phyloP scores from a whole-genome alignment of 2,113 vertebrate genomes.

The Phrynocephalus versicolor region DNA sequence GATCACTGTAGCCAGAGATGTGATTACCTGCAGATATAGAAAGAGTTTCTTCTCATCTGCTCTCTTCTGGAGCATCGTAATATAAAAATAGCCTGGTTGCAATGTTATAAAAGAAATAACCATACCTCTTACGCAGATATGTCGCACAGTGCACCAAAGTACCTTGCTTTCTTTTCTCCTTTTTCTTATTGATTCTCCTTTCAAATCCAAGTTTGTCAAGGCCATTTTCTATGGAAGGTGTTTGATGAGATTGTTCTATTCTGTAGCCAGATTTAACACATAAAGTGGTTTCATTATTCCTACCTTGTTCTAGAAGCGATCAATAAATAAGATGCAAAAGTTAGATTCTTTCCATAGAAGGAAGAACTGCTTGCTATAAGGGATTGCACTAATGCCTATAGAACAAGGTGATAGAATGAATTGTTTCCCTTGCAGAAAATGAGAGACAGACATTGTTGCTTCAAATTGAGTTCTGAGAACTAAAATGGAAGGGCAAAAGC shows the following conservation, averaged over 20 bases:
- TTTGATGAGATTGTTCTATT: slow-evolving; percentile 26
- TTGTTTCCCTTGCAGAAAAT: not conserved
- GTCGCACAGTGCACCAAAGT: slow-evolving; percentile 6
- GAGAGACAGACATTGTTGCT: not conserved
- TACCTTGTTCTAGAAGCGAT: slow-evolving; percentile 44
- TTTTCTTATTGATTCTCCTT: slow-evolving; percentile 6
- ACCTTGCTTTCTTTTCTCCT: slow-evolving; percentile 8
- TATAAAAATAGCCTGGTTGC: not conserved
- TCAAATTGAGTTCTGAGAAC: not conserved
- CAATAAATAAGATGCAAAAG: slow-evolving; percentile 26
- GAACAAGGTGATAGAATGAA: not conserved
- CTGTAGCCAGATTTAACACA: not conserved
- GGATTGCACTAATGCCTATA: slow-evolving; percentile 5
- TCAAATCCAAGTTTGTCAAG: slow-evolving; percentile 12
- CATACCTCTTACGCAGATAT: not conserved
- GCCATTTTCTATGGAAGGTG: slow-evolving; percentile 24
- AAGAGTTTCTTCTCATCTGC: not conserved
- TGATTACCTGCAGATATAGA: not conserved
- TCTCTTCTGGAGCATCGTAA: not conserved
- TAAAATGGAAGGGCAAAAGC: not conserved
- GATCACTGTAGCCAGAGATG: not conserved
- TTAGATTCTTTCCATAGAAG: not conserved
- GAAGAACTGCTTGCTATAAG: slow-evolving; percentile 18
- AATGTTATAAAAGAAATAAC: not conserved
- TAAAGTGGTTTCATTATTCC: not conserved